Percentiles rank a stretch among this genome's conserved stretches.
phyloP scores from a whole-genome alignment of 2,113 vertebrate genomes.

The Sapajus apella region DNA sequence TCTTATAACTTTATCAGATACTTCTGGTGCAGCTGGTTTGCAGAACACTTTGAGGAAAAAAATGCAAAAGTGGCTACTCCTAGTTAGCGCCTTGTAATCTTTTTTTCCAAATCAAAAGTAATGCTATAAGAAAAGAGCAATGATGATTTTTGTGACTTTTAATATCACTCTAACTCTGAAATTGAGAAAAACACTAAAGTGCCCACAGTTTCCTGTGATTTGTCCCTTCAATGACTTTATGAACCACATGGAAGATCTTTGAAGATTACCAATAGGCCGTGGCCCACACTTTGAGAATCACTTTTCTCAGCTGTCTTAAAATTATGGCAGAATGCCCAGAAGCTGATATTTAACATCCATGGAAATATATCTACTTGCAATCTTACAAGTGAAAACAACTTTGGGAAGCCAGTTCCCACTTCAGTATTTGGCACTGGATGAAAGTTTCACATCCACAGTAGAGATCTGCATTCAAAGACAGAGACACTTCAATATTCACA shows the following conservation, averaged over 20 bases:
- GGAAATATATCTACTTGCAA: constrained; percentile 61
- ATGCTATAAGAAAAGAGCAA: not conserved
- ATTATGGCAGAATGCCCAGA: constrained; percentile 62
- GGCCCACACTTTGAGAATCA: constrained; percentile 40
- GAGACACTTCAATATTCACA: constrained; percentile 26
- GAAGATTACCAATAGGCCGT: not conserved
- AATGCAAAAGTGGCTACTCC: not conserved
- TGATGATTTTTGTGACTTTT: not conserved
- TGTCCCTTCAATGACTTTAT: constrained; percentile 18
- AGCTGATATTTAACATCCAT: constrained; percentile 61
- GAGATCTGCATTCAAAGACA: constrained; percentile 17
- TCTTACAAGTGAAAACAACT: constrained; percentile 62
- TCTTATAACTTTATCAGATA: not conserved
- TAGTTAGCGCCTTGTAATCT: not conserved
- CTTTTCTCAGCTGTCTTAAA: constrained; percentile 57
- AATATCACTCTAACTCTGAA: not conserved
- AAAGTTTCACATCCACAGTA: constrained; percentile 44
- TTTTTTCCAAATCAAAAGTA: not conserved
- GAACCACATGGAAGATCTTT: constrained; percentile 12
- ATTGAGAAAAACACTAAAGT: not conserved
- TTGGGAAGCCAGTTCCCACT: constrained; percentile 50
- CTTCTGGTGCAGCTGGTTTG: not conserved
- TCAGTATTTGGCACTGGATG: constrained; percentile 54
- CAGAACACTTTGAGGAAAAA: not conserved
- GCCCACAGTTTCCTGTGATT: not conserved